Percentiles rank a stretch among this genome's conserved stretches.
These are phyloP conservation scores for Rhingia campestris DNA, from an alignment of 2,888 invertebrate species.

Conservation along the genomic window DNA sequence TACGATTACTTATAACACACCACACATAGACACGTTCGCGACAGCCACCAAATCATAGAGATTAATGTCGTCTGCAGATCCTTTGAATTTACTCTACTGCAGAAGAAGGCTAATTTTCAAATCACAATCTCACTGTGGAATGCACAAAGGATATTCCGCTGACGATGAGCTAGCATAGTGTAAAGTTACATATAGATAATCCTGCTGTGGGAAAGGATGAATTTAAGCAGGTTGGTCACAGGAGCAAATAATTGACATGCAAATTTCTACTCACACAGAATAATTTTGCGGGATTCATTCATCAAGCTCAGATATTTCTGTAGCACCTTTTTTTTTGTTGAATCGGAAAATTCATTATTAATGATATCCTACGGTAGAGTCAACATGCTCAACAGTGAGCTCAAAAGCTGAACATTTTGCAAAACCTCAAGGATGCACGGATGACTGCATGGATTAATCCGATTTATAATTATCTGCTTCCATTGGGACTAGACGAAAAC, in stretches of 20 bases:
- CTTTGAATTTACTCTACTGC: constrained; percentile 7
- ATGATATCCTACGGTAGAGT: background rate
- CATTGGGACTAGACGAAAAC: background rate
- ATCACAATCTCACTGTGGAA: constrained; percentile 1
- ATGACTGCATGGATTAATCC: background rate
- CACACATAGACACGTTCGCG: constrained; percentile 7
- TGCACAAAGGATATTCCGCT: constrained; percentile 9
- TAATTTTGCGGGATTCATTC: constrained; percentile 5
- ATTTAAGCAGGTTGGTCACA: background rate
- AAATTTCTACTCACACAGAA: background rate
- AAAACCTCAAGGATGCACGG: background rate
- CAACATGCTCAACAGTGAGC: too few relatives aligned
- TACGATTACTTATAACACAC: too few relatives aligned
- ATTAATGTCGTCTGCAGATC: constrained; percentile 21
- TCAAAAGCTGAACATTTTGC: background rate
- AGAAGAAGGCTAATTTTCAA: constrained; percentile 19
- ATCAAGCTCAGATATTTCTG: background rate
- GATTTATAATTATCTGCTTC: background rate
- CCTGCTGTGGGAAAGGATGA: background rate
- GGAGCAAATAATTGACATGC: constrained; percentile 20
- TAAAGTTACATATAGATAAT: background rate
- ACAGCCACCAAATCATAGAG: constrained; percentile 12
- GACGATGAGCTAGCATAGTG: background rate
- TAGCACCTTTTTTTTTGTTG: background rate
- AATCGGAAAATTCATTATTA: constrained; percentile 13